Evolutionary conservation across 2,113 vertebrate species (phyloP).

Genomic region (Chaetodon auriga): DNA sequence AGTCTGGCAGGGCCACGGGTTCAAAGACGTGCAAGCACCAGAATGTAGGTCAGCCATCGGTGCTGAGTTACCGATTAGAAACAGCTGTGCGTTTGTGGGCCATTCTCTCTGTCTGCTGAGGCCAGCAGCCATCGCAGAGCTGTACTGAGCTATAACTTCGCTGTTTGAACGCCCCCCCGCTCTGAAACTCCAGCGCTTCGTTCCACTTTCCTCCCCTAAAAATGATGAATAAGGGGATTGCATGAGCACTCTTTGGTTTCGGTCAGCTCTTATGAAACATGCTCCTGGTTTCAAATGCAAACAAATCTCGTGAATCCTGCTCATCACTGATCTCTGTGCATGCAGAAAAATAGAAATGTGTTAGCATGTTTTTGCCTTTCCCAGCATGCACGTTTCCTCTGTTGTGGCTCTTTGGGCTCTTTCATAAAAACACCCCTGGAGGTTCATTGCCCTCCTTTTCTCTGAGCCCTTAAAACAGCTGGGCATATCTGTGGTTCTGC

Average conservation of each 20-base stretch:
- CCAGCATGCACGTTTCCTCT: constrained; percentile 26
- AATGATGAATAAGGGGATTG: constrained; percentile 50
- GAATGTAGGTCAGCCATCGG: constrained; percentile 84
- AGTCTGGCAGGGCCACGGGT: constrained; percentile 78
- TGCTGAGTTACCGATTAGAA: constrained; percentile 85
- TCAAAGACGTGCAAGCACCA: constrained; percentile 79
- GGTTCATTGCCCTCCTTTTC: constrained; percentile 46
- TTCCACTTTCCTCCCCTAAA: constrained; percentile 41
- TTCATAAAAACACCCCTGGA: constrained; percentile 47
- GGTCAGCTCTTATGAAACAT: constrained; percentile 38
- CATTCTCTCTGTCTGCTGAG: constrained; percentile 64
- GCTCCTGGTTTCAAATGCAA: constrained; percentile 26
- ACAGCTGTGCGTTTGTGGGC: constrained; percentile 81
- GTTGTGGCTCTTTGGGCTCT: constrained; percentile 36
- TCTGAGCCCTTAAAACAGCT: constrained; percentile 38
- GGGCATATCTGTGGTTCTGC: constrained; percentile 54
- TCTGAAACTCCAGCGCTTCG: constrained; percentile 29
- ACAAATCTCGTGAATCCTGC: constrained; percentile 27
- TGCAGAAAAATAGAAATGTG: constrained; percentile 17
- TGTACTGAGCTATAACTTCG: constrained; percentile 27
- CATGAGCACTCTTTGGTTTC: constrained; percentile 24
- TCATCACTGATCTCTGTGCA: constrained; percentile 1
- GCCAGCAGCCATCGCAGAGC: constrained; percentile 45
- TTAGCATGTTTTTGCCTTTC: constrained; percentile 21
- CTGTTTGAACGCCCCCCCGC: constrained; percentile 19